phyloP scores from a whole-genome alignment of 92 coral and sea anemone genomes.

The Phenganax subtilis region DNA sequence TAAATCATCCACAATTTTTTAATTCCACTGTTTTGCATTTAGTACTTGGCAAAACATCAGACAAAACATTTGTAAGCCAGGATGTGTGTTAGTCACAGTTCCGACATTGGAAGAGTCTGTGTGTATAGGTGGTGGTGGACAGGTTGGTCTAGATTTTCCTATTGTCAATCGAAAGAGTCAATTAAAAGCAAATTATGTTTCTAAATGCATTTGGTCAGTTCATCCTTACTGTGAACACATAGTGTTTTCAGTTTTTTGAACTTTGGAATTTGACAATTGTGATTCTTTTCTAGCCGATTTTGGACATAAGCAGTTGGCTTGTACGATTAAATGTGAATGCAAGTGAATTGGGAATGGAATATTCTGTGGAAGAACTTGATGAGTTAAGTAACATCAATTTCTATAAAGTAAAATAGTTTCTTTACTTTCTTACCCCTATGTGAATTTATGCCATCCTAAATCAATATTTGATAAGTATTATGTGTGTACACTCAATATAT shows the following conservation, averaged over 20 bases:
- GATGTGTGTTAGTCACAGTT: constrained; percentile 66
- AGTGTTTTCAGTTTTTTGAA: too few species aligned
- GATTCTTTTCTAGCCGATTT: constrained; percentile 2
- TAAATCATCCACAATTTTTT: not conserved
- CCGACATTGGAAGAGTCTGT: constrained; percentile 73
- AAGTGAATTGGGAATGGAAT: not conserved
- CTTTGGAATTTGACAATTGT: too few species aligned
- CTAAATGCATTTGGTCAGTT: not conserved
- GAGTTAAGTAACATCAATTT: constrained; percentile 48
- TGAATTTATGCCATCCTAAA: not conserved
- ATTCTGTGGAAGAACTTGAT: constrained; percentile 34
- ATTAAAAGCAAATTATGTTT: not conserved
- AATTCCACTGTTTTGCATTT: not conserved
- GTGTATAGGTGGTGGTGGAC: constrained; percentile 12
- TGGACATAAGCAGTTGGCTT: constrained; percentile 30
- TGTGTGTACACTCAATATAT: not conserved
- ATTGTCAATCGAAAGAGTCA: too few species aligned
- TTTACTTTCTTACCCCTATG: not conserved
- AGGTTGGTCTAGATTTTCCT: not conserved
- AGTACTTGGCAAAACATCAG: constrained; percentile 66
- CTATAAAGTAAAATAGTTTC: constrained; percentile 52
- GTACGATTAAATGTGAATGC: constrained; percentile 8
- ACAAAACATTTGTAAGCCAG: constrained; percentile 54
- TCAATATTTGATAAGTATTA: not conserved
- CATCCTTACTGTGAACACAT: too few species aligned